Evolutionary conservation across 2,888 invertebrate genomes (phyloP), one percentile per base, ranked within the genome.

Genomic region (Drosophila neonasuta): DNA sequence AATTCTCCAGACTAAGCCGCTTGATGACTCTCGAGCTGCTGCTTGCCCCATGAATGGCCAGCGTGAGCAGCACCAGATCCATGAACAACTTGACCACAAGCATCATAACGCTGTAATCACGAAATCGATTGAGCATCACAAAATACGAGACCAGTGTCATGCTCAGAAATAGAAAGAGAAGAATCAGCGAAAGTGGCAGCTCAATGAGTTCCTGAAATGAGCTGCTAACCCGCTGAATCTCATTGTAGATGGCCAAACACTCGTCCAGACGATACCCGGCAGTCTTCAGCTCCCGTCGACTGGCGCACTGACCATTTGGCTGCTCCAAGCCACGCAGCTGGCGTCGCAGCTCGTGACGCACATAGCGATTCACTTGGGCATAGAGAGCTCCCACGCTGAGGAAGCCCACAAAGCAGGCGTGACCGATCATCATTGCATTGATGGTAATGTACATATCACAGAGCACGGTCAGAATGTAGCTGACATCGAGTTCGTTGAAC

Each of bases 371-470:
- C 17, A 82, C 49, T 51, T 63, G 70, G 7, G 44, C 41, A 29
- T 74, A 82, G 2, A 80, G 55, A 0, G 71, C 70, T 0, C 77
- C 80, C 36, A 82, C 42, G 24, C 75, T 70, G n/a, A 82, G 64
- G 34, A 72, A 82, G 15, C 77, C 73, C n/a, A 79, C 46, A 20
- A 79, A 79, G 49, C 68, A 65, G 8, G 69, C 55, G n/a, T 80
- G 68, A n/a, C 71, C 45, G 15, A 71, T 65, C 62, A 82, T 59
- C 11, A 11, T 1, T 0, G 61, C 24, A 7, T 50, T 72, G 1
- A 54, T 11, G 2, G 44, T 20, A 0, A 57, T 17, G 24, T 79
- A 70, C 0, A 59, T 15, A 0, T 82, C 66, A 9, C 45, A 42
- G 0, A 74, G 2, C 1, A 39, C 0, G 15, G 1, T 2, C 0